phyloP scores from a whole-genome alignment of 2,113 vertebrate species.

The Cyphomyrus plagiostoma region DNA sequence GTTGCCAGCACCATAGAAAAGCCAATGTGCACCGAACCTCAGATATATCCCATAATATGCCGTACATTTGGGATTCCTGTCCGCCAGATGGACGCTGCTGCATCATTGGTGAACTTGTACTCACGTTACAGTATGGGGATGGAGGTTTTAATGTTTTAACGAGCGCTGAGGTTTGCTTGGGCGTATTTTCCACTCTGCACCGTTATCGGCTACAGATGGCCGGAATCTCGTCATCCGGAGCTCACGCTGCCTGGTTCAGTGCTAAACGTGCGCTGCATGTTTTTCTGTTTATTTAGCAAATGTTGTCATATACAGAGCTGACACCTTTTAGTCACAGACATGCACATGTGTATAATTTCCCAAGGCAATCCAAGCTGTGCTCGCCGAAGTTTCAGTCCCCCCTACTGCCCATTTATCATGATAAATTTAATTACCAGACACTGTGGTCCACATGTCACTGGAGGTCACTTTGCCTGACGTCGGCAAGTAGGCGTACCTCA shows the following conservation, averaged over 20 bases:
- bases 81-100: slow-evolving; percentile 2
- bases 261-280: not conserved
- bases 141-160: slow-evolving; percentile 18
- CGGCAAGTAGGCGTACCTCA: not conserved
- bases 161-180: slow-evolving; percentile 25
- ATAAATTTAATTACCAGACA: slow-evolving; percentile 2
- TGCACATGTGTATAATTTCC: not conserved
- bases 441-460: not conserved
- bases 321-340: not conserved
- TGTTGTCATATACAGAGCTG: not conserved
- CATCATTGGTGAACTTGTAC: slow-evolving; percentile 13
- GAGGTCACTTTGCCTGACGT: not conserved
- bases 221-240: not conserved
- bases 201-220: not conserved
- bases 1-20: not conserved
- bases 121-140: slow-evolving; percentile 22
- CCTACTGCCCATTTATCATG: not conserved
- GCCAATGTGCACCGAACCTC: not conserved
- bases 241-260: not conserved
- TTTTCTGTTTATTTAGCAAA: not conserved
- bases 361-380: not conserved
- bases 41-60: not conserved
- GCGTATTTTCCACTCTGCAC: not conserved
- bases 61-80: slow-evolving; percentile 7
- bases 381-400: not conserved